Percentiles rank a stretch among this genome's conserved stretches.
These are phyloP conservation scores for Pygathrix nemaeus DNA, from an alignment of 2,113 vertebrate genomes.

Conservation along the genomic window DNA sequence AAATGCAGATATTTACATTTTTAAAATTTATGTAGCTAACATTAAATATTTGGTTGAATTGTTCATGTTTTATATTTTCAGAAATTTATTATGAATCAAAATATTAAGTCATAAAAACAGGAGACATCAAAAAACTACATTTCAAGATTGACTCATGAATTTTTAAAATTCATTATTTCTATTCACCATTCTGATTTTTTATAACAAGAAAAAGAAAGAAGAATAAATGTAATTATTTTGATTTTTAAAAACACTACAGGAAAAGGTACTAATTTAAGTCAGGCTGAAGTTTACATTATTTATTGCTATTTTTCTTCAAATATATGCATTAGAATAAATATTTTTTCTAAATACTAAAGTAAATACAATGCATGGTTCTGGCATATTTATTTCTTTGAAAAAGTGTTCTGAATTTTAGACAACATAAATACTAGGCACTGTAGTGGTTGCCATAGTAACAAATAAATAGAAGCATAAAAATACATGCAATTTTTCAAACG, in stretches of 20 bases:
- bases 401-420: conserved; percentile 69
- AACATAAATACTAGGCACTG: conserved; percentile 78
- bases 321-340: conserved; percentile 72
- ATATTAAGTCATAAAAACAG: conserved; percentile 31
- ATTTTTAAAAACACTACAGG: conserved; percentile 55
- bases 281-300: conserved; percentile 61
- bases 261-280: conserved; percentile 57
- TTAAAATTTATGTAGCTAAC: conserved; percentile 4
- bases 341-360: conserved; percentile 71
- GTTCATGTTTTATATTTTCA: conserved; percentile 35
- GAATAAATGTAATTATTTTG: conserved; percentile 63
- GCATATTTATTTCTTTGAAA: conserved; percentile 75
- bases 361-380: conserved; percentile 59
- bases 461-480: conserved; percentile 73
- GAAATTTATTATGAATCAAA: conserved; percentile 44
- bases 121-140: neutral
- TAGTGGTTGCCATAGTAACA: conserved; percentile 73
- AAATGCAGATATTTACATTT: conserved; percentile 16
- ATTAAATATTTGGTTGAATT: neutral
- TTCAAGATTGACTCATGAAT: conserved; percentile 39
- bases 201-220: conserved; percentile 17
- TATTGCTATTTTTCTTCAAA: conserved; percentile 67
- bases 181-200: conserved; percentile 14
- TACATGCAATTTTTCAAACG: conserved; percentile 70
- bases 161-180: conserved; percentile 58